These are phyloP conservation scores for Hyperoplus lanceolatus DNA, from an alignment of 2,797 vertebrate genomes.

Conservation along the genomic window DNA sequence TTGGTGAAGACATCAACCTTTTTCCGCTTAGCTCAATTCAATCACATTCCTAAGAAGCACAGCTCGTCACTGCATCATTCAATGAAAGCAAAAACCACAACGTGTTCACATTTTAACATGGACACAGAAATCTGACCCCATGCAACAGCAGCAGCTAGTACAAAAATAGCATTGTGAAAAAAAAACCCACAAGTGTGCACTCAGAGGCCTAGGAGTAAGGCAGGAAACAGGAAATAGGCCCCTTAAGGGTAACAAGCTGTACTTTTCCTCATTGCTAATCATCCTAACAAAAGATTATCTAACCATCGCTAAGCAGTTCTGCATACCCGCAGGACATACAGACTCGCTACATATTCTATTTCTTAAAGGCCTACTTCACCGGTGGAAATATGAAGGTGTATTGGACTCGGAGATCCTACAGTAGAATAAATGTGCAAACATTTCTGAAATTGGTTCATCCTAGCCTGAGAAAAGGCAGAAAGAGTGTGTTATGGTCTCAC, in stretches of 20 bases:
- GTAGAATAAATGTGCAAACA: no score
- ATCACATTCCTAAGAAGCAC: neutral
- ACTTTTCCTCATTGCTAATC: slow-evolving; percentile 10
- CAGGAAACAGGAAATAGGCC: slow-evolving; percentile 56
- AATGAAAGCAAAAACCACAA: neutral
- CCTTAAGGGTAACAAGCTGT: slow-evolving; percentile 36
- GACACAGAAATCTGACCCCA: neutral
- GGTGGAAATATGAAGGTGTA: no score
- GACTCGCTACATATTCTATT: no score
- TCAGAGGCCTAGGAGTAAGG: slow-evolving; percentile 7
- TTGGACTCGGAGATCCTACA: no score
- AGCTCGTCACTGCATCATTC: neutral
- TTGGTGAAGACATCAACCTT: no score
- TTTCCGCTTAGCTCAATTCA: neutral
- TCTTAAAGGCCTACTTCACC: no score
- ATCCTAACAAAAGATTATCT: slow-evolving; percentile 17
- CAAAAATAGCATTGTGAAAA: slow-evolving; percentile 12
- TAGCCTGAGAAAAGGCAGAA: no score
- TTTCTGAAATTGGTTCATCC: no score
- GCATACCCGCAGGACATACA: neutral
- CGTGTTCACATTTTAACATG: neutral
- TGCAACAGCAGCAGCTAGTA: neutral
- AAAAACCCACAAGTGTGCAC: slow-evolving; percentile 2
- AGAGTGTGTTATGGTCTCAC: no score
- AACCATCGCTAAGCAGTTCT: slow-evolving; percentile 1